Evolutionary conservation across 1,140 invertebrate species (phyloP).

Genomic region (Nymphalis io): DNA sequence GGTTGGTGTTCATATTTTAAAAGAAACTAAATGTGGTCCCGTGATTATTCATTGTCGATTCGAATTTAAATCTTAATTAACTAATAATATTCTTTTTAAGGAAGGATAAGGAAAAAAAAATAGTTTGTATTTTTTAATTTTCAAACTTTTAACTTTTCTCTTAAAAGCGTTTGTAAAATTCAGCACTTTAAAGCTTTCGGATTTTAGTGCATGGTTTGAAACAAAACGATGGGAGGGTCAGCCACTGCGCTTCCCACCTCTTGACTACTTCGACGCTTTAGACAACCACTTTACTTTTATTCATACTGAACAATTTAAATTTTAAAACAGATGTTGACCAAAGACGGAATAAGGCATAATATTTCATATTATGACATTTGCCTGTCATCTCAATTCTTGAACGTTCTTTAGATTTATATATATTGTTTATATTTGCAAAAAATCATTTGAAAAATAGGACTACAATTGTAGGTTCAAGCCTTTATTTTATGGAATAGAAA

Average conservation of each 20-base stretch:
- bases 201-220: conserved; percentile 17
- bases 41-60: conserved; percentile 8
- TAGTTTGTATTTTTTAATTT: background rate
- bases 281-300: conserved; percentile 16
- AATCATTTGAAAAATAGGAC: too few relatives aligned
- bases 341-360: background rate
- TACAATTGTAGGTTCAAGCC: too few relatives aligned
- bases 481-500: too few relatives aligned
- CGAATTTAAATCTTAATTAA: too few relatives aligned
- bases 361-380: background rate
- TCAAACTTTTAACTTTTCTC: background rate
- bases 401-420: too few relatives aligned
- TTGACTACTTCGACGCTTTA: conserved; percentile 13
- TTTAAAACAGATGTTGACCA: conserved; percentile 8
- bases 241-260: conserved; percentile 16
- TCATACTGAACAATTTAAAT: conserved; percentile 8
- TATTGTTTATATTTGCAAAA: too few relatives aligned
- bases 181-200: conserved; percentile 13
- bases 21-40: background rate
- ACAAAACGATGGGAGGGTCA: conserved; percentile 14
- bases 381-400: background rate
- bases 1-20: background rate
- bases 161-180: conserved; percentile 15
- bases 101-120: background rate
- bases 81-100: too few relatives aligned